phyloP scores from a whole-genome alignment of 2,888 invertebrate genomes.

The Ypsolopha scabrella region DNA sequence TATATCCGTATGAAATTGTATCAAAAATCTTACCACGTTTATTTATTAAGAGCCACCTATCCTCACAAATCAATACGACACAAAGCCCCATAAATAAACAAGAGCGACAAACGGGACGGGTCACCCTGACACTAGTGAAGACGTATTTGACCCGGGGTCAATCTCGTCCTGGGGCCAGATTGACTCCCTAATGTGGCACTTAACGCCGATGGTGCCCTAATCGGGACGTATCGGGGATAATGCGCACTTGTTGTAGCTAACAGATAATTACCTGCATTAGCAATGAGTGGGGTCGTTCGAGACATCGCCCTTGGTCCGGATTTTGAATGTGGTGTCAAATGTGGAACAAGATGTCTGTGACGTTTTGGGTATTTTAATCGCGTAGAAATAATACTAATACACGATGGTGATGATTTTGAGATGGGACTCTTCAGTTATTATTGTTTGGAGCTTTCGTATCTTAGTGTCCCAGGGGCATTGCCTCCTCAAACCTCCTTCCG shows the following conservation, averaged over 20 bases:
- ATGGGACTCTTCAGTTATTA: too few relatives aligned
- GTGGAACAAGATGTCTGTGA: not conserved
- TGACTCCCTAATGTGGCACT: conserved; percentile 24
- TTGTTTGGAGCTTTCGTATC: too few relatives aligned
- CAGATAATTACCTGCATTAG: conserved; percentile 62
- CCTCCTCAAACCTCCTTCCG: too few relatives aligned
- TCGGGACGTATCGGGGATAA: conserved; percentile 53
- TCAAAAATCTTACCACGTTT: too few relatives aligned
- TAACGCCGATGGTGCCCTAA: conserved; percentile 55
- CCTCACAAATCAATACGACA: too few relatives aligned
- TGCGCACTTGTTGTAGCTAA: conserved; percentile 37
- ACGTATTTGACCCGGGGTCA: conserved; percentile 34
- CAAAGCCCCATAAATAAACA: not conserved
- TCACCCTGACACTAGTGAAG: conserved; percentile 51
- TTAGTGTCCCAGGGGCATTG: too few relatives aligned
- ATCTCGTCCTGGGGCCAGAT: conserved; percentile 9
- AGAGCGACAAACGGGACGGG: not conserved
- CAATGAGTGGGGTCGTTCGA: conserved; percentile 29
- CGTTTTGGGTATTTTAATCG: too few relatives aligned
- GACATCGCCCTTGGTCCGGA: not conserved
- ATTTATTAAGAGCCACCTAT: too few relatives aligned
- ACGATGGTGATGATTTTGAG: too few relatives aligned
- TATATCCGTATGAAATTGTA: too few relatives aligned
- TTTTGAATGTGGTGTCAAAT: not conserved
- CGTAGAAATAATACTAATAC: too few relatives aligned